Percentiles rank a stretch among this genome's conserved stretches.
phyloP scores from a whole-genome alignment of 2,797 vertebrate species.

The Myripristis jacobus region DNA sequence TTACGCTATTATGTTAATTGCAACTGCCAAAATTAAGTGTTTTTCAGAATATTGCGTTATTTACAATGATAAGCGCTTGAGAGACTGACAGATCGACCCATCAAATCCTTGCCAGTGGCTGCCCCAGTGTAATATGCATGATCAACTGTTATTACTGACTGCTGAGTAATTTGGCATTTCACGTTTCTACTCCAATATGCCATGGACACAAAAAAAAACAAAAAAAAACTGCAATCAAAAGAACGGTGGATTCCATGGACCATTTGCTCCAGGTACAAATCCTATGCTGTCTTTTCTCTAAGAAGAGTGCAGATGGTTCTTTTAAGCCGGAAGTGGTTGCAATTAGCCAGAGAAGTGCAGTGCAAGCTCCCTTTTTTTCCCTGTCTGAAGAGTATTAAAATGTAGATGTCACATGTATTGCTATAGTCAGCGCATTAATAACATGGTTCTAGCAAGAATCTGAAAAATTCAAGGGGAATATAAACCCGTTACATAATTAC shows the following conservation, averaged over 20 bases:
- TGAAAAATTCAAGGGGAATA: slow-evolving; percentile 2
- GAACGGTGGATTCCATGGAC: slow-evolving; percentile 14
- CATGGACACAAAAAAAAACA: slow-evolving; percentile 7
- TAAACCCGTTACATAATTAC: slow-evolving; percentile 49
- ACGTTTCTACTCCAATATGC: slow-evolving; percentile 18
- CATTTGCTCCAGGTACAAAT: slow-evolving; percentile 9
- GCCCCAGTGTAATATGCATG: slow-evolving; percentile 14
- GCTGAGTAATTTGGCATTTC: slow-evolving; percentile 29
- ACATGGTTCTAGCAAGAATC: background rate
- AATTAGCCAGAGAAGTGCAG: background rate
- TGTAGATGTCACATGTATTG: slow-evolving; percentile 12
- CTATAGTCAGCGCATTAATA: slow-evolving; percentile 4
- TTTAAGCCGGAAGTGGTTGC: slow-evolving; percentile 17
- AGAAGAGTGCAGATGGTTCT: slow-evolving; percentile 27
- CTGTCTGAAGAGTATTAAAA: slow-evolving; percentile 7
- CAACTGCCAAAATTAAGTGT: slow-evolving; percentile 32
- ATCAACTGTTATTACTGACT: slow-evolving; percentile 21
- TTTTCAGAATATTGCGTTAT: slow-evolving; percentile 25
- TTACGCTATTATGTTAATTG: slow-evolving; percentile 1
- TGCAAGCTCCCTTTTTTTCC: slow-evolving; percentile 5
- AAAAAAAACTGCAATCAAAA: slow-evolving; percentile 11
- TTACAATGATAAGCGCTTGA: slow-evolving; percentile 8
- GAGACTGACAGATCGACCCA: slow-evolving; percentile 13
- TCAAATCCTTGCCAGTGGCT: slow-evolving; percentile 14
- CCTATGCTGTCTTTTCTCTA: background rate